A percentile compares a stretch with the other conserved stretches of the same genome.
phyloP scores from a whole-genome alignment of 2,888 invertebrate genomes.

The Melieria omissa region DNA sequence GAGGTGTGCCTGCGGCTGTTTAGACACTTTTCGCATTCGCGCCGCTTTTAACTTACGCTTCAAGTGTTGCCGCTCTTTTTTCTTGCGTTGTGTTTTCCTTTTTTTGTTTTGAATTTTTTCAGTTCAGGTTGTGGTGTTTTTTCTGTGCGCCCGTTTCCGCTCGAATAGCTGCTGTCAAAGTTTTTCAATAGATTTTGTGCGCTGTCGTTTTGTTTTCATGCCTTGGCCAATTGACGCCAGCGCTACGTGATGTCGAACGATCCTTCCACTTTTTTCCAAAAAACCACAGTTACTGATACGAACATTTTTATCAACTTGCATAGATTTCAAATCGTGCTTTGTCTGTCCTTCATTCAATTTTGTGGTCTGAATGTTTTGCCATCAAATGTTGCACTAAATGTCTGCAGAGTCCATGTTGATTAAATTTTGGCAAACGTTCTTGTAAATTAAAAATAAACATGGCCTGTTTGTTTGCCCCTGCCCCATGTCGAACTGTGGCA shows the following conservation, averaged over 20 bases:
- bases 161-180: slow-evolving; percentile 61
- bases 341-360: neutral
- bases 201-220: slow-evolving; percentile 32
- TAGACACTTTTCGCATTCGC: slow-evolving; percentile 32
- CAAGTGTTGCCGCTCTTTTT: slow-evolving; percentile 40
- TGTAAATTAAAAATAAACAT: slow-evolving; percentile 54
- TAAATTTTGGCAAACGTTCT: slow-evolving; percentile 50
- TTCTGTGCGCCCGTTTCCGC: slow-evolving; percentile 56
- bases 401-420: slow-evolving; percentile 37
- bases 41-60: slow-evolving; percentile 36
- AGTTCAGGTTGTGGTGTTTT: too few relatives aligned
- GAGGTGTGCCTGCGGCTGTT: slow-evolving; percentile 33
- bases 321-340: slow-evolving; percentile 17
- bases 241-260: slow-evolving; percentile 54
- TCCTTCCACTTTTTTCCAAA: slow-evolving; percentile 38
- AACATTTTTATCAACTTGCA: slow-evolving; percentile 48
- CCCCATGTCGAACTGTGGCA: slow-evolving; percentile 15
- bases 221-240: slow-evolving; percentile 60
- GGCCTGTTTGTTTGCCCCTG: slow-evolving; percentile 43
- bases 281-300: slow-evolving; percentile 43
- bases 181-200: slow-evolving; percentile 51
- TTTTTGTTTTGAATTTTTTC: slow-evolving; percentile 43
- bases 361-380: too few relatives aligned
- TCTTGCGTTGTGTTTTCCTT: slow-evolving; percentile 35
- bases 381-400: neutral